Conservation (phyloP, 2,888 invertebrate genomes). For the Aphodius sticticus region DNA sequence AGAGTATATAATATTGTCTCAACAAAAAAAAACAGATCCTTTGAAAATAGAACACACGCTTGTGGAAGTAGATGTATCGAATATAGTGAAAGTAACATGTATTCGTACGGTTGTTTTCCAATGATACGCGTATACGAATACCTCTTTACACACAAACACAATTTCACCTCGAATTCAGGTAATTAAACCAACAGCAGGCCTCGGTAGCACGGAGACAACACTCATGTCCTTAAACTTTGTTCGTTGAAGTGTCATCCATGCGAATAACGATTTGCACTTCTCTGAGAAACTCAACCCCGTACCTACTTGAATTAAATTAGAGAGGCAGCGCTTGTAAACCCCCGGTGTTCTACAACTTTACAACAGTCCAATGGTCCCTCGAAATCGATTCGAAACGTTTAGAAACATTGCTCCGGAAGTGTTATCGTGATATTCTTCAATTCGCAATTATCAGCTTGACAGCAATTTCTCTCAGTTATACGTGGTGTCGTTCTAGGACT, state of each 20-base stretch:
- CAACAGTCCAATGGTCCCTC: too few relatives aligned
- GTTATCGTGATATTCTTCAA: conserved; percentile 60
- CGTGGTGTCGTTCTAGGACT: conserved; percentile 44
- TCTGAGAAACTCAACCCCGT: too few relatives aligned
- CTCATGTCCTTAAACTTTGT: neutral
- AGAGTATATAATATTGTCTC: too few relatives aligned
- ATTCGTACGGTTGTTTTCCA: too few relatives aligned
- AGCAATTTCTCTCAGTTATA: conserved; percentile 54
- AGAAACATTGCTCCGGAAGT: conserved; percentile 45
- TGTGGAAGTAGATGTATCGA: too few relatives aligned
- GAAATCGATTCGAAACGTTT: too few relatives aligned
- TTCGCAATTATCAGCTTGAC: conserved; percentile 57
- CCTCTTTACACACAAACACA: neutral
- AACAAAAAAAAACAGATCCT: too few relatives aligned
- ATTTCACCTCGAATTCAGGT: neutral
- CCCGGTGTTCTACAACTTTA: too few relatives aligned
- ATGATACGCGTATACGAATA: neutral
- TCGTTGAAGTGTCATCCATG: neutral
- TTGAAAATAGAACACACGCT: too few relatives aligned
- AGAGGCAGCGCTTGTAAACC: too few relatives aligned
- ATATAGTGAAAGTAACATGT: too few relatives aligned
- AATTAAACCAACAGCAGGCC: neutral
- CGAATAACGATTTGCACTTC: neutral
- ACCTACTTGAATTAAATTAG: too few relatives aligned
- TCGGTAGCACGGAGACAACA: neutral